A percentile compares a stretch with the other conserved stretches of the same genome.
Conservation (phyloP, 2,113 vertebrate species). For the Pluvialis apricaria region DNA sequence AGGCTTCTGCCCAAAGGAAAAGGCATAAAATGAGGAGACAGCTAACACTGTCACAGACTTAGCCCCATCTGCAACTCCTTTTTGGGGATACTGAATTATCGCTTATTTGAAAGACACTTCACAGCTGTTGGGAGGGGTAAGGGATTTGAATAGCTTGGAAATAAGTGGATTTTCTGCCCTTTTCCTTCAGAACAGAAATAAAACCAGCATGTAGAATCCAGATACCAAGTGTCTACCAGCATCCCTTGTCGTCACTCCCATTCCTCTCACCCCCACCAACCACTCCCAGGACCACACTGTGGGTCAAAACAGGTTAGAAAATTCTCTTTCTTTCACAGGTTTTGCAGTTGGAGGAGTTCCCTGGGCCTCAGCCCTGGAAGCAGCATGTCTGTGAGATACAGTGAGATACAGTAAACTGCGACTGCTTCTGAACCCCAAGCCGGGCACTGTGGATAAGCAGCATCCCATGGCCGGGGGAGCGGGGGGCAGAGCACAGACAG, state of each 20-base stretch:
- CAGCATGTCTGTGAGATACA: background rate
- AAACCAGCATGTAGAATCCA: background rate
- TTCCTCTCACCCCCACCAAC: background rate
- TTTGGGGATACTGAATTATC: background rate
- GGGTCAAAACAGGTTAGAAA: background rate
- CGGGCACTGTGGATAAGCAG: fast-evolving
- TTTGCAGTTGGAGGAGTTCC: background rate
- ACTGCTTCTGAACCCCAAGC: background rate
- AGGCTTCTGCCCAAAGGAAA: background rate
- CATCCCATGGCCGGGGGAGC: fast-evolving
- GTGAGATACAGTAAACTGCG: background rate
- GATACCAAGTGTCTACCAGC: background rate
- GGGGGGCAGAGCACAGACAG: background rate
- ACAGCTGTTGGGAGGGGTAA: background rate
- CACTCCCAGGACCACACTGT: background rate
- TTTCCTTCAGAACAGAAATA: background rate
- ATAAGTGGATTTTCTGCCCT: background rate
- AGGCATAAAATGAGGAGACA: background rate
- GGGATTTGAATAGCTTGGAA: background rate
- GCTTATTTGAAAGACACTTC: background rate
- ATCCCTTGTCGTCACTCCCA: background rate
- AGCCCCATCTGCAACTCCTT: background rate
- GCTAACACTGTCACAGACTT: background rate
- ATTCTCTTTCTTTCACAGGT: background rate
- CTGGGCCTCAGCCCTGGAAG: background rate